Evolutionary conservation across 2,888 invertebrate genomes (phyloP).

Genomic region (Chalcosyrphus nemorum): DNA sequence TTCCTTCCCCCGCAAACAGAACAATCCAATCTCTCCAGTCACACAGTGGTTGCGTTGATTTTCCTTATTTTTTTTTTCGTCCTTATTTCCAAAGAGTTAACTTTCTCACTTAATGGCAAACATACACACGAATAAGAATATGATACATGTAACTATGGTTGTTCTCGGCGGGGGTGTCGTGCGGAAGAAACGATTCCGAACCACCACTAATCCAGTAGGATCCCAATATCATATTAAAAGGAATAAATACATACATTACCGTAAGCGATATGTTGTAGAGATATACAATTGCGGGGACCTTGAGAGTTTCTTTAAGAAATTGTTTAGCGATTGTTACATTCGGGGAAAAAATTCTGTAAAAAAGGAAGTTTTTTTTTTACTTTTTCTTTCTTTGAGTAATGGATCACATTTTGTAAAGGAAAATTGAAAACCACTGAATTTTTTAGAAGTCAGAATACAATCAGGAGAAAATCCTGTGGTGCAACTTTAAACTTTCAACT

Average conservation of each 20-base stretch:
- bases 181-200: background rate
- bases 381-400: too few species aligned
- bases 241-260: constrained; percentile 9
- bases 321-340: background rate
- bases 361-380: background rate
- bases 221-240: constrained; percentile 15
- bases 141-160: background rate
- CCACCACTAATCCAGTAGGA: constrained; percentile 16
- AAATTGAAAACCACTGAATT: background rate
- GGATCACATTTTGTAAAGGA: background rate
- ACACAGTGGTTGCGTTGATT: background rate
- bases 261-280: constrained; percentile 1
- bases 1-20: background rate
- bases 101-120: background rate
- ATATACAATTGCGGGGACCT: background rate
- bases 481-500: too few species aligned
- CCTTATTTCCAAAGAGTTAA: background rate
- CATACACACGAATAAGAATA: background rate
- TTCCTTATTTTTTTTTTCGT: constrained; percentile 6
- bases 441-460: background rate
- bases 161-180: background rate
- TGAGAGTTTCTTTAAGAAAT: background rate
- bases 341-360: background rate
- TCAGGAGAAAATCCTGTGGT: too few species aligned
- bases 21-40: constrained; percentile 14